Evolutionary conservation across 2,888 invertebrate species (phyloP).

Genomic region (Drosophila borborema): DNA sequence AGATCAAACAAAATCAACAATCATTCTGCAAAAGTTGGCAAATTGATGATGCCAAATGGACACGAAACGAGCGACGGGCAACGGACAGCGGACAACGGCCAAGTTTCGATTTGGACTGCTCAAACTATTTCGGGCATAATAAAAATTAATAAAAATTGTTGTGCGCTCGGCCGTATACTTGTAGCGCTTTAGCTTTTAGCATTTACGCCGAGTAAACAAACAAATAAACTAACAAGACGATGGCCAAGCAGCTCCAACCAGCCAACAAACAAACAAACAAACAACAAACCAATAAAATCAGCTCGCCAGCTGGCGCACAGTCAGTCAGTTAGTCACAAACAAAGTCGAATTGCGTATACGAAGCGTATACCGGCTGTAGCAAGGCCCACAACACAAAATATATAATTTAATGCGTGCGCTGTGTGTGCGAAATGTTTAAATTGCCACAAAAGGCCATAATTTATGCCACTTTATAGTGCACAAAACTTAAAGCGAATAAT

Average conservation of each 20-base stretch:
- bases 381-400: slow-evolving; percentile 56
- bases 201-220: slow-evolving; percentile 62
- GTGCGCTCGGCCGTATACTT: slow-evolving; percentile 41
- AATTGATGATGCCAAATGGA: slow-evolving; percentile 42
- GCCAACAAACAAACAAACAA: slow-evolving; percentile 34
- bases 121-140: slow-evolving; percentile 48
- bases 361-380: slow-evolving; percentile 42
- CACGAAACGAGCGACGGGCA: slow-evolving; percentile 5
- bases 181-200: slow-evolving; percentile 47
- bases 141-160: slow-evolving; percentile 58
- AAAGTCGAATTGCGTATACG: slow-evolving; percentile 63
- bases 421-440: slow-evolving; percentile 42
- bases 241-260: slow-evolving; percentile 7
- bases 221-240: slow-evolving; percentile 34
- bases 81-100: background rate
- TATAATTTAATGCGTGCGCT: slow-evolving; percentile 55
- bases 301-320: slow-evolving; percentile 52
- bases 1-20: slow-evolving; percentile 61
- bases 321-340: slow-evolving; percentile 34
- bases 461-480: slow-evolving; percentile 53
- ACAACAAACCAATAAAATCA: slow-evolving; percentile 65
- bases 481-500: slow-evolving; percentile 35
- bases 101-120: slow-evolving; percentile 2
- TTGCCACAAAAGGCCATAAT: slow-evolving; percentile 41
- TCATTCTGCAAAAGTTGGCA: slow-evolving; percentile 48